Conservation (phyloP, 2,113 vertebrate genomes). For the Pterophyllum scalare region DNA sequence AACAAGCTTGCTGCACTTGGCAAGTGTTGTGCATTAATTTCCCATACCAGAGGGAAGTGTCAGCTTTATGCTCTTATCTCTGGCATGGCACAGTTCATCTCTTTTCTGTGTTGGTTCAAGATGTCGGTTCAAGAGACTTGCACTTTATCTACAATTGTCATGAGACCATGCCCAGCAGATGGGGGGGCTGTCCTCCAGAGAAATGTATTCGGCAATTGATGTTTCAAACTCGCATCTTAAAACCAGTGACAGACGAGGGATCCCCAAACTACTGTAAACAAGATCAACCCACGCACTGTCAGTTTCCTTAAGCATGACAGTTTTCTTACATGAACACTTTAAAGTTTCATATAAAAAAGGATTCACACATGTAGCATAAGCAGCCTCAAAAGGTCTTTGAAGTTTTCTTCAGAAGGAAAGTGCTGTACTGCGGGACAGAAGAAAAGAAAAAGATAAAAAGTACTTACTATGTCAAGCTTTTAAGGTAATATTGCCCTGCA, state of each 20-base stretch:
- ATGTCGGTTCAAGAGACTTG: not conserved
- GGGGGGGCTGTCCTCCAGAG: conserved; percentile 7
- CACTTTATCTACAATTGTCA: not conserved
- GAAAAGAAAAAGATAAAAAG: not conserved
- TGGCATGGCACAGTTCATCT: not conserved
- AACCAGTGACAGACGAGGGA: not conserved
- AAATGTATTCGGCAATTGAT: conserved; percentile 7
- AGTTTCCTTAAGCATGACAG: not conserved
- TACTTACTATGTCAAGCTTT: not conserved
- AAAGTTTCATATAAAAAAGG: not conserved
- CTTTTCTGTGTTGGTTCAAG: not conserved
- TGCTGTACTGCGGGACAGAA: not conserved
- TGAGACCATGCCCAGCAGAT: conserved; percentile 14
- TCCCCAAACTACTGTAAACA: not conserved
- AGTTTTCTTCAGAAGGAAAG: not conserved
- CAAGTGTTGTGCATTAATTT: conserved; percentile 24
- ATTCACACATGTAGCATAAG: not conserved
- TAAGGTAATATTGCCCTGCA: not conserved
- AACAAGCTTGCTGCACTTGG: conserved; percentile 43
- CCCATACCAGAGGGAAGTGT: conserved; percentile 17
- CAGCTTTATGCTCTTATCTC: conserved; percentile 8
- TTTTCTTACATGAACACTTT: not conserved
- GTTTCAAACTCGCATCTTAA: not conserved
- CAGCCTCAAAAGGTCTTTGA: not conserved
- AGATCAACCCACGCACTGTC: not conserved